Evolutionary conservation across 2,888 invertebrate species (phyloP), one percentile per base, ranked within the genome.

Genomic region (Parnassius apollo): DNA sequence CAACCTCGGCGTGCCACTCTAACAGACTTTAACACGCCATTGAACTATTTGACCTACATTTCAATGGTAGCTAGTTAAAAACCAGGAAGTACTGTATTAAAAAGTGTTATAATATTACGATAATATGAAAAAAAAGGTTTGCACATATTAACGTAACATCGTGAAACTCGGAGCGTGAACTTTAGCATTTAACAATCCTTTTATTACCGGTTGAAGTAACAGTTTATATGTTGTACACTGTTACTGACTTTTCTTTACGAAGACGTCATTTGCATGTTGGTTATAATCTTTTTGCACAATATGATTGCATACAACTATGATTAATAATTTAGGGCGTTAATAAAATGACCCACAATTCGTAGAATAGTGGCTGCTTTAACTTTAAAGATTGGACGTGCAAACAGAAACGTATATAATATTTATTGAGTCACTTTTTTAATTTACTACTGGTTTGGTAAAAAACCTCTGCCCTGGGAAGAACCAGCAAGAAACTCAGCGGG

Each of bases 1-100:
- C 73, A 77, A 71, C 78, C 77, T 77, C 79, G 78, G 69, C 70
- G 71, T 73, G 68, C 75, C 72, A 68, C 71, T 68, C 70, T 71
- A 70, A 74, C 74, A 83, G 81, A 80, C 82, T 83, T 84, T 85
- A 81, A 79, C 35, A 71, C 69, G 71, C 69, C 74, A 74, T 77
- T 78, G 75, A 78, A 76, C 70, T 71, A 76, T 73, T 71, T 71
- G 68, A 67, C 69, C 68, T 66, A 68, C 66, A 70, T 70, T 64
- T 65, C 57, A 57, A 60, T 57, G 53, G 57, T 63, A 59, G 58
- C 51, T 49, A 56, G 44, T 51, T 56, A 55, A 45, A 44, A 25
- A 58, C 61, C 58, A 67, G 67, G 70, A 68, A 69, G 66, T 58
- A 51, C 2, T n/a, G 35, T n/a, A 42, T 35, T 57, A 54, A 55